Evolutionary conservation across 2,113 vertebrate genomes (phyloP).

Genomic region (Lasiurus borealis): DNA sequence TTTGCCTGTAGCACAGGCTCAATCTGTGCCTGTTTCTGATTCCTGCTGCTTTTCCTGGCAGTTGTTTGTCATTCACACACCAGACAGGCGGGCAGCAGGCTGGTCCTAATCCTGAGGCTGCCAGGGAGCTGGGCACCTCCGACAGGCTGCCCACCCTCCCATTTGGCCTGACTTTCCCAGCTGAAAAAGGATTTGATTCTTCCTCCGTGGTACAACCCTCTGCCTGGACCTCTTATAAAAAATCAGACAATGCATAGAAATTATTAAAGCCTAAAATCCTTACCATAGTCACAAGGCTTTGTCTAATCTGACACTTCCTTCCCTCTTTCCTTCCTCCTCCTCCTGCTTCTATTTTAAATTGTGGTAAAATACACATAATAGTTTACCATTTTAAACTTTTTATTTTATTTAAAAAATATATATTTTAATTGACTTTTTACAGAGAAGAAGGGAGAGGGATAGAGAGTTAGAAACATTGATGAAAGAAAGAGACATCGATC

Average conservation of each 20-base stretch:
- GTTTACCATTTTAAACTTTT: not conserved
- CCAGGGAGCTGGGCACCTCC: not conserved
- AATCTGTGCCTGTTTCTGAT: not conserved
- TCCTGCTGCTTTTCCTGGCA: no score
- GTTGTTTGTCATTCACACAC: not conserved
- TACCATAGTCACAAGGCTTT: not conserved
- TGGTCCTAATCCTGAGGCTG: not conserved
- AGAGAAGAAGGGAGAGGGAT: no score
- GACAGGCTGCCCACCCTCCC: not conserved
- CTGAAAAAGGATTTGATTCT: not conserved
- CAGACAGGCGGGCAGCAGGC: not conserved
- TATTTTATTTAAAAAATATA: not conserved
- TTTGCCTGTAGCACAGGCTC: not conserved
- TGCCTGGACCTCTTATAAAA: slow-evolving; percentile 7
- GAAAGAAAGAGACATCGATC: no score
- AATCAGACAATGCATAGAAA: not conserved
- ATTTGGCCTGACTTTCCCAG: not conserved
- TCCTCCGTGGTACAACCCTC: not conserved
- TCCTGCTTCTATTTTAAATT: not conserved
- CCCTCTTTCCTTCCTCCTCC: not conserved
- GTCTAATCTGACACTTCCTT: not conserved
- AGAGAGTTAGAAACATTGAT: no score
- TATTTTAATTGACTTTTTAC: no score
- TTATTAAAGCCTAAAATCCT: not conserved
- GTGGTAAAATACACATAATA: not conserved